phyloP scores from a whole-genome alignment of 2,888 invertebrate genomes.

The Magallana nippona region DNA sequence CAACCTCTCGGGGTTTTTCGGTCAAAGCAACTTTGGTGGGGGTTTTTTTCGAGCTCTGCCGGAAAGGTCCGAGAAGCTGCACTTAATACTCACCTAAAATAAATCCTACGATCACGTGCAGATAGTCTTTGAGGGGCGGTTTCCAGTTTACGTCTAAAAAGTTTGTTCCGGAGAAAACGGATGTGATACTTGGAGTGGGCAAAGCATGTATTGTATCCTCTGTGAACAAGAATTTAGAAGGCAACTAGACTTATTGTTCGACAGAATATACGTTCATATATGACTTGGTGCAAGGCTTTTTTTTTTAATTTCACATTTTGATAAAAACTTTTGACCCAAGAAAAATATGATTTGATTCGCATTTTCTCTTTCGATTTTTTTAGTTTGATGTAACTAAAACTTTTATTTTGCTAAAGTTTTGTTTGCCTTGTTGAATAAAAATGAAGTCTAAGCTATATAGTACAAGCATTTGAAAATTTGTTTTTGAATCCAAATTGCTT shows the following conservation, averaged over 20 bases:
- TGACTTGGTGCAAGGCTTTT: not conserved
- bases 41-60: not conserved
- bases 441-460: no score
- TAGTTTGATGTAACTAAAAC: not conserved
- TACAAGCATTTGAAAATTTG: no score
- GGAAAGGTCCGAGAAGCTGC: no score
- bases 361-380: not conserved
- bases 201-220: conserved; percentile 34
- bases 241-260: no score
- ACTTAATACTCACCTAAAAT: not conserved
- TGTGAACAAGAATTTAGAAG: not conserved
- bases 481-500: no score
- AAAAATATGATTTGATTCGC: not conserved
- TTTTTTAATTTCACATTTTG: not conserved
- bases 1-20: no score
- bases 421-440: no score
- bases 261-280: no score
- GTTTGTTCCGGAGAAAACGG: conserved; percentile 47
- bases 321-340: not conserved
- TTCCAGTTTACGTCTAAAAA: conserved; percentile 48
- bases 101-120: conserved; percentile 46
- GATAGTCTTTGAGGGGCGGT: conserved; percentile 46
- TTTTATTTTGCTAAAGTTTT: not conserved
- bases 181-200: conserved; percentile 45
- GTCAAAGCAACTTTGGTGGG: not conserved